phyloP scores from a whole-genome alignment of 37 sponge, comb jelly and placozoan genomes.

The Halisarca cf. caerulea region DNA sequence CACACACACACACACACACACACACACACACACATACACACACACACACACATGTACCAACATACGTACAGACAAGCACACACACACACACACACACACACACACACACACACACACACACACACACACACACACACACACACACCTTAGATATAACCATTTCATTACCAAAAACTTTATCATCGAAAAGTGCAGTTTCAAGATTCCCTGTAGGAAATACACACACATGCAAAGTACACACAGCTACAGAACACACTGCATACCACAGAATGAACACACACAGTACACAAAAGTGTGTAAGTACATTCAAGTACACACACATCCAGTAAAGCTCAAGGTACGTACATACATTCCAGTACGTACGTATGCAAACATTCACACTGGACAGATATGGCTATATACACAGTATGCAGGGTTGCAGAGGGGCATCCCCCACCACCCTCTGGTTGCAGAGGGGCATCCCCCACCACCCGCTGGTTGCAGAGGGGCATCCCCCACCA shows the following conservation, averaged over 20 bases:
- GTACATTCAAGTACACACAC: not conserved
- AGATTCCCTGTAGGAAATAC: slow-evolving; percentile 54
- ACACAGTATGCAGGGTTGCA: too few relatives aligned
- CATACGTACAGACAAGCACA: too few relatives aligned
- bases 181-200: slow-evolving; percentile 71
- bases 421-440: too few relatives aligned
- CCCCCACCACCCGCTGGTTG: too few relatives aligned
- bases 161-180: slow-evolving; percentile 57
- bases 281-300: not conserved
- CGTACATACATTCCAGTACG: not conserved
- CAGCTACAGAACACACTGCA: too few relatives aligned
- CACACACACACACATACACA: not conserved
- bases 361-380: too few relatives aligned
- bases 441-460: too few relatives aligned
- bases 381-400: too few relatives aligned
- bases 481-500: too few relatives aligned
- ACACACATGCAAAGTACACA: not conserved
- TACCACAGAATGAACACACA: too few relatives aligned
- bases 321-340: not conserved
- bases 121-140: not conserved
- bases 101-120: slow-evolving; percentile 21
- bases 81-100: too few relatives aligned
- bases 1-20: not conserved
- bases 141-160: slow-evolving; percentile 62
- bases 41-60: not conserved